Evolutionary conservation across 2,797 vertebrate species (phyloP).

Genomic region (Melanotaenia maccullochi): DNA sequence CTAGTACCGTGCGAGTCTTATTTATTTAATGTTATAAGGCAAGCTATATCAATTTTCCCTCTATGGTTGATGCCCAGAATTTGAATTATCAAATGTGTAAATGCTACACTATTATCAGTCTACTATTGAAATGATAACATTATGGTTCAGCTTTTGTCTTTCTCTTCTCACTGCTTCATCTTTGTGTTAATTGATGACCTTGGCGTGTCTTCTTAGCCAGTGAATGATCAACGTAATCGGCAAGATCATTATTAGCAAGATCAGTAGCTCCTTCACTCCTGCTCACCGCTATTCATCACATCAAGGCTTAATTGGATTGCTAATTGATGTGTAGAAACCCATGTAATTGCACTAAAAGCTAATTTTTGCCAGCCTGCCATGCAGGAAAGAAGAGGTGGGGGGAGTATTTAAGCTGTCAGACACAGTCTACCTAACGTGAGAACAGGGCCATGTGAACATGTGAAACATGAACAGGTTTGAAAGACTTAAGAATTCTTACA

Average conservation of each 20-base stretch:
- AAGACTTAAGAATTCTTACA: neutral
- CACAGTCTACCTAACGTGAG: constrained; percentile 25
- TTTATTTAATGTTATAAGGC: too few relatives aligned
- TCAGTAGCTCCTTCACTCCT: constrained; percentile 74
- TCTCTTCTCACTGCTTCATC: constrained; percentile 5
- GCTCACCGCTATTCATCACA: constrained; percentile 83
- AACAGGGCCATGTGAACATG: constrained; percentile 25
- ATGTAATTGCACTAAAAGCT: constrained; percentile 84
- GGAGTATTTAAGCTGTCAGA: constrained; percentile 52
- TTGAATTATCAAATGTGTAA: too few relatives aligned
- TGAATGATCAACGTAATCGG: constrained; percentile 77
- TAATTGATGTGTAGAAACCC: constrained; percentile 86
- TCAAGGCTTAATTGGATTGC: constrained; percentile 83
- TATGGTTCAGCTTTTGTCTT: constrained; percentile 18
- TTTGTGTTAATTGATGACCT: constrained; percentile 78
- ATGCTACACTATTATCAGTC: neutral
- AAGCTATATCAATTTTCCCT: too few relatives aligned
- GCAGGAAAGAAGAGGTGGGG: constrained; percentile 12
- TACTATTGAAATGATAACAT: constrained; percentile 28
- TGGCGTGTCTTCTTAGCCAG: constrained; percentile 68
- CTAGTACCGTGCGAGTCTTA: too few relatives aligned
- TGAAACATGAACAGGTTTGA: constrained; percentile 7
- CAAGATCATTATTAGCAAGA: constrained; percentile 81
- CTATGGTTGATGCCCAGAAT: too few relatives aligned
- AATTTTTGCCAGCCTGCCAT: constrained; percentile 65